A percentile compares a stretch with the other conserved stretches of the same genome.
Conservation (phyloP, 2,113 vertebrate genomes). For the Cephalopterus ornatus region DNA sequence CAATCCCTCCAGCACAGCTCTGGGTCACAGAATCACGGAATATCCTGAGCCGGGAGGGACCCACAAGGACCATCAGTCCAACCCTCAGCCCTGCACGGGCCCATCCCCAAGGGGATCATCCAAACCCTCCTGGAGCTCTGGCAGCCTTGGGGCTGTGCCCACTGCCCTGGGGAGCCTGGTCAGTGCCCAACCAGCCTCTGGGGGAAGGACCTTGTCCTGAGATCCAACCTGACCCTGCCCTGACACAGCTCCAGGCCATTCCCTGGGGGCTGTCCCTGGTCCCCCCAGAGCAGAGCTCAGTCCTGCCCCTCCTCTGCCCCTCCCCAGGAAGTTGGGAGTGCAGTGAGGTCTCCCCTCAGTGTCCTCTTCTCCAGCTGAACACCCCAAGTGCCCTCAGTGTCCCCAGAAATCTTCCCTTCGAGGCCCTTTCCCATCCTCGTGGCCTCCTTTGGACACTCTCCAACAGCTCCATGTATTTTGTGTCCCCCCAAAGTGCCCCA, state of each 20-base stretch:
- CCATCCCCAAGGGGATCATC: not conserved
- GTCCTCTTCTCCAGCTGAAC: not conserved
- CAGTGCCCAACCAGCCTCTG: no score
- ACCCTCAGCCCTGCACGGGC: not conserved
- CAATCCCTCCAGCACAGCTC: no score
- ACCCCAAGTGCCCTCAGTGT: not conserved
- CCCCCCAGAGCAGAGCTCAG: no score
- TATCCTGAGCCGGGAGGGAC: not conserved
- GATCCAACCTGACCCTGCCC: not conserved
- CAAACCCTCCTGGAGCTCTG: not conserved
- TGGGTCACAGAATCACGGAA: not conserved
- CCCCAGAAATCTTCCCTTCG: no score
- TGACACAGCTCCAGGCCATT: not conserved
- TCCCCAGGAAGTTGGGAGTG: no score
- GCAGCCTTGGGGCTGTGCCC: not conserved
- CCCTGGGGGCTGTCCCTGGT: not conserved
- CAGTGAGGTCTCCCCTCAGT: not conserved
- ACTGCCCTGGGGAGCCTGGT: not conserved
- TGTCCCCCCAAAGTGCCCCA: not conserved
- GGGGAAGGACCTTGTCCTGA: not conserved
- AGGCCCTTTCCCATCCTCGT: not conserved
- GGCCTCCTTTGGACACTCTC: not conserved
- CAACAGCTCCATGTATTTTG: not conserved
- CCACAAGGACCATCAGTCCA: not conserved
- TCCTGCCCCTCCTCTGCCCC: not conserved